Evolutionary conservation across 2,113 vertebrate genomes (phyloP).

Genomic region (Erythrocercus mccallii): DNA sequence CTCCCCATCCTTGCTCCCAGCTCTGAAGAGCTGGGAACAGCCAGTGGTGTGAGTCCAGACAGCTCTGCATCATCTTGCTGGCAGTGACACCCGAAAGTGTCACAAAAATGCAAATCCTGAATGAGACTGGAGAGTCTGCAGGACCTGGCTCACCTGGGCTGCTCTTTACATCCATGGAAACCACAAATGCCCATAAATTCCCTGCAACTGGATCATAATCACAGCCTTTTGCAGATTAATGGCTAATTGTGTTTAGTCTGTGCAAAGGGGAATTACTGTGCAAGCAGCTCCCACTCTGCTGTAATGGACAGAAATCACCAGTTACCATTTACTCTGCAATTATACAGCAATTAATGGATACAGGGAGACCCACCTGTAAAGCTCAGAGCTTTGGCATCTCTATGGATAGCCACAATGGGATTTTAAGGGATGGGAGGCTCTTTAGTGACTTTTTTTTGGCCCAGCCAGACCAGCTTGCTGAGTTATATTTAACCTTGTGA

Average conservation of each 20-base stretch:
- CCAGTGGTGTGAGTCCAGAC: background rate
- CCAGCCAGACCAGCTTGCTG: background rate
- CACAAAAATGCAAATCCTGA: background rate
- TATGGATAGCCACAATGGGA: background rate
- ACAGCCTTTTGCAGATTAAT: background rate
- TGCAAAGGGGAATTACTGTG: background rate
- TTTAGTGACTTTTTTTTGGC: background rate
- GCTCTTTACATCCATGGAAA: constrained; percentile 25
- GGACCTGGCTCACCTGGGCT: background rate
- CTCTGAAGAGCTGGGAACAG: background rate
- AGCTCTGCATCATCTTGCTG: background rate
- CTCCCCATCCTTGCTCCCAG: background rate
- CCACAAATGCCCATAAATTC: background rate
- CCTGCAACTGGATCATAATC: background rate
- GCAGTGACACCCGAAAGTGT: background rate
- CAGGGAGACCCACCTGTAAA: background rate
- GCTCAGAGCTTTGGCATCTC: background rate
- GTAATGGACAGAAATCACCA: constrained; percentile 10
- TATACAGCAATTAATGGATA: background rate
- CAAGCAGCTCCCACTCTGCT: background rate
- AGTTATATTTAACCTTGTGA: background rate
- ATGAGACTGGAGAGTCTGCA: rapidly evolving
- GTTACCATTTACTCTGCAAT: background rate
- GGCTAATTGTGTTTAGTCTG: constrained; percentile 22
- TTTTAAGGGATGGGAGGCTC: background rate